A percentile compares a stretch with the other conserved stretches of the same genome.
Evolutionary conservation across 2,113 vertebrate genomes (phyloP).

Genomic region (Podarcis muralis): DNA sequence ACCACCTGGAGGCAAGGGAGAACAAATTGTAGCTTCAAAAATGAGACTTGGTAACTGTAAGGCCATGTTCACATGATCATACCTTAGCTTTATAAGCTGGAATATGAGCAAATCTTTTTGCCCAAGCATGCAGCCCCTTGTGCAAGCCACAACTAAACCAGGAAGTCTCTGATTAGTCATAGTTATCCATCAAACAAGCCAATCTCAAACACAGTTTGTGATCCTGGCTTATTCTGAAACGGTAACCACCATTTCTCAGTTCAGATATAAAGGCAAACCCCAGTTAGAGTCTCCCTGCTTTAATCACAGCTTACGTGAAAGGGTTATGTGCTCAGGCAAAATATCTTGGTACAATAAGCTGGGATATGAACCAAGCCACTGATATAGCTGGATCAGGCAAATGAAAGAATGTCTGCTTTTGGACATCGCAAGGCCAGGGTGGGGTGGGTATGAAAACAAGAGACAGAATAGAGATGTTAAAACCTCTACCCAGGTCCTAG

Average conservation of each 20-base stretch:
- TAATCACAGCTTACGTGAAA: not conserved
- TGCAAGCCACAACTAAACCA: not conserved
- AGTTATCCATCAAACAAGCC: not conserved
- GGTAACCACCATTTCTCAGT: not conserved
- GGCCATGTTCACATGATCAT: not conserved
- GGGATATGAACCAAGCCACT: constrained; percentile 33
- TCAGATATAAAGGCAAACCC: not conserved
- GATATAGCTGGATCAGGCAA: constrained; percentile 69
- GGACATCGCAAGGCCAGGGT: constrained; percentile 24
- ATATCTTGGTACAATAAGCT: not conserved
- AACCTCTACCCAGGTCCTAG: constrained; percentile 42
- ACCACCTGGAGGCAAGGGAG: constrained; percentile 50
- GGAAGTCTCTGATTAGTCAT: not conserved
- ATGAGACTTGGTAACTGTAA: constrained; percentile 67
- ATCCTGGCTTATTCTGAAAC: not conserved
- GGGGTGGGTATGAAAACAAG: constrained; percentile 11
- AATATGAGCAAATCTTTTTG: not conserved
- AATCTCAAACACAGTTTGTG: not conserved
- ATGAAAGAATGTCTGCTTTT: constrained; percentile 46
- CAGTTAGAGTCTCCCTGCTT: not conserved
- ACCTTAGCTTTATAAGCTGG: not conserved
- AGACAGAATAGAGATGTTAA: constrained; percentile 54
- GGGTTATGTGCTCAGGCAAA: not conserved
- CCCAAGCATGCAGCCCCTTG: not conserved
- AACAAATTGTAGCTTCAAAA: constrained; percentile 66